A percentile compares a stretch with the other conserved stretches of the same genome.
Evolutionary conservation across 2,888 invertebrate species (phyloP).

Genomic region (Meliscaeva auricollis): DNA sequence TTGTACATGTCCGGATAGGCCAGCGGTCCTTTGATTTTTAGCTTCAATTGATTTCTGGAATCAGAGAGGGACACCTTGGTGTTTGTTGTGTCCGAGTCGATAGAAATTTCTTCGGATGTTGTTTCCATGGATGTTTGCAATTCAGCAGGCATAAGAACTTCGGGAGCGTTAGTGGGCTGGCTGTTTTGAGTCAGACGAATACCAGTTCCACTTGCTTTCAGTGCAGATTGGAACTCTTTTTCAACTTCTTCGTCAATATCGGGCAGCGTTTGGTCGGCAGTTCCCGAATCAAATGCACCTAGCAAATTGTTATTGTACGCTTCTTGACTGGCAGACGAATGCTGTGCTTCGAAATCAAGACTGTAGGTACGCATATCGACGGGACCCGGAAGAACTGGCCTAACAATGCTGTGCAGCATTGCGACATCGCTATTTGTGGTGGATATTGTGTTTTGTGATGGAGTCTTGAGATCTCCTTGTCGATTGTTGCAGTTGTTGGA

Average conservation of each 20-base stretch:
- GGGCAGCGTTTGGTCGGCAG: constrained; percentile 88
- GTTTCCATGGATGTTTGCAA: constrained; percentile 83
- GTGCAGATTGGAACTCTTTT: constrained; percentile 89
- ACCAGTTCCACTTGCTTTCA: constrained; percentile 86
- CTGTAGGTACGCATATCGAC: constrained; percentile 96
- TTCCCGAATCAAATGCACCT: constrained; percentile 88
- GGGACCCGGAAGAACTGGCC: constrained; percentile 92
- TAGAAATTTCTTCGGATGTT: constrained; percentile 84
- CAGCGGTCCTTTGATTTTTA: constrained; percentile 95
- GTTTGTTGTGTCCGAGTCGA: constrained; percentile 84
- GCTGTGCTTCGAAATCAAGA: constrained; percentile 84
- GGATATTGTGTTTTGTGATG: constrained; percentile 80
- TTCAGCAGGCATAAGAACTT: constrained; percentile 79
- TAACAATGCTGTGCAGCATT: constrained; percentile 86
- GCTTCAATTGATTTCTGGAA: constrained; percentile 93
- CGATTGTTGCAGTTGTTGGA: constrained; percentile 77
- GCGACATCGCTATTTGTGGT: constrained; percentile 79
- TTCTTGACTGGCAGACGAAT: constrained; percentile 85
- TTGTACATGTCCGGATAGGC: constrained; percentile 90
- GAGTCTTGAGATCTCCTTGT: constrained; percentile 84
- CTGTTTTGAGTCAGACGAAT: constrained; percentile 76
- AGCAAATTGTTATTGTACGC: constrained; percentile 87
- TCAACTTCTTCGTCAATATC: constrained; percentile 93
- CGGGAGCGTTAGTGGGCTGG: constrained; percentile 76
- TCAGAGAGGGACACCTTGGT: constrained; percentile 91